Percentiles rank a stretch among this genome's conserved stretches.
Conservation (phyloP, 2,113 vertebrate species). For the Hiodon alosoides region DNA sequence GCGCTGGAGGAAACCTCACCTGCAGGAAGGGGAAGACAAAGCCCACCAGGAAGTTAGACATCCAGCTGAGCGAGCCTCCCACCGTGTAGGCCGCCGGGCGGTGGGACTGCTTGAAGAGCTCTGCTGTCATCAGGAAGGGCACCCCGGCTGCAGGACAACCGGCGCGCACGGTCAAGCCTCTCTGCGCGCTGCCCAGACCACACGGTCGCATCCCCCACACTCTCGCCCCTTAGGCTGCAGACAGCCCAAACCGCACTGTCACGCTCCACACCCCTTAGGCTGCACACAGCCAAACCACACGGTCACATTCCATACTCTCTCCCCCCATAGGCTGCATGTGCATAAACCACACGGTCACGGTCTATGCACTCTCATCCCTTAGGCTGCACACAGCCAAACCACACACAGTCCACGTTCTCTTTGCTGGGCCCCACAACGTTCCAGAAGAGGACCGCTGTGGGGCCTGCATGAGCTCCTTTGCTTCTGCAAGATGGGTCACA, state of each 20-base stretch:
- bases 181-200: too few species aligned
- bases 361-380: too few species aligned
- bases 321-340: not conserved
- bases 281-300: not conserved
- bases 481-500: too few species aligned
- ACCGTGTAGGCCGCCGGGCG: constrained; percentile 78
- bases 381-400: too few species aligned
- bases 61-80: constrained; percentile 82
- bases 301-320: not conserved
- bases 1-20: constrained; percentile 48
- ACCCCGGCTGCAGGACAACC: constrained; percentile 60
- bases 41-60: constrained; percentile 85
- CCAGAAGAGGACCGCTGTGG: too few species aligned
- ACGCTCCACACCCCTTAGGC: not conserved
- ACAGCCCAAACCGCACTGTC: not conserved
- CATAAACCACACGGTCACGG: too few species aligned
- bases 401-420: too few species aligned
- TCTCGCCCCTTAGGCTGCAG: too few species aligned
- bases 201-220: too few species aligned
- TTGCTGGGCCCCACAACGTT: too few species aligned
- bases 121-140: constrained; percentile 81
- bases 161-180: too few species aligned
- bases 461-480: too few species aligned
- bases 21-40: constrained; percentile 86
- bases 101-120: constrained; percentile 83